These are phyloP conservation scores for Chironomus riparius DNA, from an alignment of 2,888 invertebrate genomes.

Conservation along the genomic window DNA sequence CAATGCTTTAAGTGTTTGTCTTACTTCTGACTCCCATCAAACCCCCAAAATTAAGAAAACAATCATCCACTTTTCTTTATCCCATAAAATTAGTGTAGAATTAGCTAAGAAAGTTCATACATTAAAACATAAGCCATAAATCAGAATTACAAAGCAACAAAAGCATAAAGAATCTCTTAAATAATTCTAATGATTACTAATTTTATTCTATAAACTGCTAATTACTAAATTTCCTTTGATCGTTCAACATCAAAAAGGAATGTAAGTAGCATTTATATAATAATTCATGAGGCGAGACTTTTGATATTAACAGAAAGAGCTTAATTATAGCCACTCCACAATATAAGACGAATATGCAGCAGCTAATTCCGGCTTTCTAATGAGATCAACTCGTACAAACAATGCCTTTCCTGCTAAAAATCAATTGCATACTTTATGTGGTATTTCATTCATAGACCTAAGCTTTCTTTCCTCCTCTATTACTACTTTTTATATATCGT, in stretches of 20 bases:
- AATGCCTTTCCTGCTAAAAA: conserved; percentile 1
- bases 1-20: no score
- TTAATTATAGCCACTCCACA: not conserved
- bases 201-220: not conserved
- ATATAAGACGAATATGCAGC: not conserved
- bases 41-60: no score
- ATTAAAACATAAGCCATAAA: no score
- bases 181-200: not conserved
- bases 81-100: no score
- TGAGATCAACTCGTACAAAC: not conserved
- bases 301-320: not conserved
- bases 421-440: not conserved
- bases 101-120: no score
- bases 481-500: conserved; percentile 17
- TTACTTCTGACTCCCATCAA: no score
- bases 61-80: no score
- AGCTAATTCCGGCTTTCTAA: not conserved
- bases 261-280: conserved; percentile 6
- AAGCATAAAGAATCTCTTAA: not conserved
- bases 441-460: not conserved
- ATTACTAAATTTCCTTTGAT: conserved; percentile 8
- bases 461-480: conserved; percentile 6
- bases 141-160: not conserved
- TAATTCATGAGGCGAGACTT: conserved; percentile 1
- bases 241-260: not conserved